Base-by-base conservation (phyloP, 1,140 invertebrate genomes). In the Dendroctonus ponderosae region DNA sequence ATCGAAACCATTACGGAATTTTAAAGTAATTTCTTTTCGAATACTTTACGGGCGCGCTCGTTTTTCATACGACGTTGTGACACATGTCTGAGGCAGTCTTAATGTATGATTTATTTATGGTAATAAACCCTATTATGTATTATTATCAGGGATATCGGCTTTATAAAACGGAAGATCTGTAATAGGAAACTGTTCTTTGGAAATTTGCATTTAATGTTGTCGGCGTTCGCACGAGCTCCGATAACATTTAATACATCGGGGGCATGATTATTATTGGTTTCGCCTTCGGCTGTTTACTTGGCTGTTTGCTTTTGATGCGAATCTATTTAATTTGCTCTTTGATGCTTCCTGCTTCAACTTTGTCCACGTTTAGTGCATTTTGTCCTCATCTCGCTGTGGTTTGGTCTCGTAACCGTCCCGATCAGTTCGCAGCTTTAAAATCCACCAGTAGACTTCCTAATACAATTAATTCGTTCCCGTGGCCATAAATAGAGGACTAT, bases 81-180 rank as follows among this genome's bases (percentile, higher is more conserved):
- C 53, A 58, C 53, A 51, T 58, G 62, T 56, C 52, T 49, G 53
- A 46, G 50, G 40, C 56, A n/a, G 44, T 42, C 15, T 58, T 56
- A 65, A 65, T 51, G 62, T 58, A 58, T 56, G 62, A 65, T 57
- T 57, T 57, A 65, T 65, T 58, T 65, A 58, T 58, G 53, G 38
- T 65, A 62, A 62, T 62, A 11, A 43, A 43, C 12, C 61, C 61
- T 54, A 62, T 62, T 62, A 62, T 53, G 50, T 62, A 62, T 62
- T 62, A 62, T 62, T 62, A 62, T 62, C 61, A 53, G 49, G 49
- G n/a, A 62, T 62, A 62, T 62, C 61, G 61, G n/a, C 26, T 26
- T 50, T 62, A 46, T 43, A 43, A 56, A 62, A 52, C 40, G 61
- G 61, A 62, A 62, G 61, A 62, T 62, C 49, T 52, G n/a, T 43